Base-by-base conservation (phyloP, 2,888 invertebrate species). In the Synergus gifuensis region DNA sequence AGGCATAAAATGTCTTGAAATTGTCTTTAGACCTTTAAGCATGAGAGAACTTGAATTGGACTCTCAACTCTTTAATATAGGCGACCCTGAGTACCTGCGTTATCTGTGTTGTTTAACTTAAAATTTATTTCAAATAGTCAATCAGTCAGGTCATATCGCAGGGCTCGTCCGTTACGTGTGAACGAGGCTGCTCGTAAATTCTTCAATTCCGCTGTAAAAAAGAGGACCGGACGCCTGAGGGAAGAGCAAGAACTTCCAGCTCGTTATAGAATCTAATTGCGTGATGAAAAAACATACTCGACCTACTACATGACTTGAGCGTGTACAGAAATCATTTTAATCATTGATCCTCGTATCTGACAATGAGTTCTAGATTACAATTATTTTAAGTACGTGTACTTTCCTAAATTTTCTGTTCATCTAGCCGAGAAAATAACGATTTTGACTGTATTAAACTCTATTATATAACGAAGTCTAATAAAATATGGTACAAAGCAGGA, bases 231-330 rank as follows among this genome's bases (percentile, higher is more conserved):
- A 82, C 78, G 82, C 80, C 81, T 83, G 67, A 77, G 84, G 82
- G 79, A 73, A 49, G 69, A 78, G 62, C 60, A 73, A 62, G 62
- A 79, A 77, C 79, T 83, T 69, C 80, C 84, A 79, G 82, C 83
- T 84, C 83, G 80, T 82, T 28, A 81, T 28, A 81, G 82, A 78
- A 79, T 80, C 82, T 82, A 82, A 82, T 84, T 84, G 83, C 81
- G 78, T 79, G 76, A 81, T 78, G 82, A 81, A 83, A 83, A 82
- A 82, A 78, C 83, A 28, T 28, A 80, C 76, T 83, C 79, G 79
- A 79, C 76, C 79, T 78, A 66, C 76, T 46, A n/a, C 22, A 28
- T 78, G 77, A 76, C 77, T 79, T 77, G 62, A 49, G 54, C 5
- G 49, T 49, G 69, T 67, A n/a, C 44, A 46, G 69, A 28, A 69